Base-by-base conservation (phyloP, 2,888 invertebrate genomes). In the Ectobius pallidus region DNA sequence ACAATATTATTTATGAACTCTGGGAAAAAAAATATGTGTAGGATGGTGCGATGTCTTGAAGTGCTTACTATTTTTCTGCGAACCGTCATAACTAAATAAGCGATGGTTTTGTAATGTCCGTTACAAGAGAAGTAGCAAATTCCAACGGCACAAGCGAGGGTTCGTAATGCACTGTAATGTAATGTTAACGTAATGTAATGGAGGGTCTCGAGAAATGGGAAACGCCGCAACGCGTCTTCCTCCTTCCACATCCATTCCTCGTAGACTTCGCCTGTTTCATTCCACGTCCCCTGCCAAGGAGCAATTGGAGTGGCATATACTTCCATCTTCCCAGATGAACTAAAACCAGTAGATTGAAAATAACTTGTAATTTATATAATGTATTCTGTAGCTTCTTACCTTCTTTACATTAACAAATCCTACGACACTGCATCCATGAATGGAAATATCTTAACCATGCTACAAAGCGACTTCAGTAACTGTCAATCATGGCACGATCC, bases 241-340 rank as follows among this genome's bases (percentile, higher is more conserved):
- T 69, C 71, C 65, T 61, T 42, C 55, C 67, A 65, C 70, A 65
- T 70, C 69, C 55, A 58, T 73, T 75, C 72, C 76, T 69, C 74
- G 69, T 58, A 72, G 22, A 39, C 16, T 11, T 25, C 67, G 27
- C 67, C 27, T 52, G 11, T 52, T 52, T 25, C 52, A 52, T 22
- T 52, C 9, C 52, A 20, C 52, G 25, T 22, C 9, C 30, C n/a
- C 30, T n/a, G 18, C n/a, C 58, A n/a, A 30, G 58, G 58, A 58
- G 58, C 27, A 58, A 58, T 22, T 16, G 58, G 58, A 58, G 58
- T 58, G 58, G 58, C n/a, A 22, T 52, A 25, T 25, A 14, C 49
- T n/a, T n/a, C 46, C 22, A 20, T 18, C 44, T 30, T 20, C 46
- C 62, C 62, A n/a, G n/a, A n/a, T n/a, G n/a, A n/a, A n/a, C n/a